These are phyloP conservation scores for Indicator indicator DNA, from an alignment of 2,113 vertebrate genomes.

Conservation along the genomic window DNA sequence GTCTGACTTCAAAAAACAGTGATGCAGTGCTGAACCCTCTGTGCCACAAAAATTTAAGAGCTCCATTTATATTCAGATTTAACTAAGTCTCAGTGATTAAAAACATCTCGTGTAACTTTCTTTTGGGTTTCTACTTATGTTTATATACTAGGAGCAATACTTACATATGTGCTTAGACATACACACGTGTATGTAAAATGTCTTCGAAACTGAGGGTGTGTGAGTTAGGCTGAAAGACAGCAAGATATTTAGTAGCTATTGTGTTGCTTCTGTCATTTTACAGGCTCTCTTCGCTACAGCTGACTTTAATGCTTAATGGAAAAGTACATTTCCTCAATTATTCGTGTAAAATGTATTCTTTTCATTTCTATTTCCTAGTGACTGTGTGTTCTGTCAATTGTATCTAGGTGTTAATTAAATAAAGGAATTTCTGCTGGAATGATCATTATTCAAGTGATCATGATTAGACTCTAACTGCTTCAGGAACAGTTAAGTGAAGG, in stretches of 20 bases:
- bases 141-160: neutral
- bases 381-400: neutral
- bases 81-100: neutral
- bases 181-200: neutral
- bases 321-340: neutral
- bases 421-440: constrained; percentile 39
- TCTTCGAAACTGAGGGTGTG: neutral
- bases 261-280: neutral
- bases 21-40: neutral
- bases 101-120: neutral
- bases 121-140: neutral
- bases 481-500: neutral
- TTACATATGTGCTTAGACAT: neutral
- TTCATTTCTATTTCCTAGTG: neutral
- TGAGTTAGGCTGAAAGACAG: neutral
- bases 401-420: neutral
- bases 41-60: neutral
- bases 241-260: neutral
- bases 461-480: neutral
- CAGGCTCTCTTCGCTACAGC: neutral
- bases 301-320: neutral
- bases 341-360: neutral
- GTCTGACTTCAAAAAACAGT: neutral
- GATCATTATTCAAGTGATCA: neutral
- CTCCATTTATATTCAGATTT: neutral